Conservation (phyloP, 1,140 invertebrate genomes). For the Nasonia giraulti region DNA sequence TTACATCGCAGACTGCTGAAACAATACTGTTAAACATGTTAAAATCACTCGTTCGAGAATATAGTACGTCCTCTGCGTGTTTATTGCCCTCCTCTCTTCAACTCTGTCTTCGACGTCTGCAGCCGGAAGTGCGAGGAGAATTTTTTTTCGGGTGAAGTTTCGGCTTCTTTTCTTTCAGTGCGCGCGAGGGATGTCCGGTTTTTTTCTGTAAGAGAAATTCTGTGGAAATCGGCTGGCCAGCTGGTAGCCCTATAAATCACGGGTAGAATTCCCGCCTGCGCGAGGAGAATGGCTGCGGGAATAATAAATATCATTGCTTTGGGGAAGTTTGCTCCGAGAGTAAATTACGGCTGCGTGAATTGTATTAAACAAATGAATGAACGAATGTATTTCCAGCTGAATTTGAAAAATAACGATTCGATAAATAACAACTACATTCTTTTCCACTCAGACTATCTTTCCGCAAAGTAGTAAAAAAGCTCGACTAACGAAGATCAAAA, state of each 20-base stretch:
- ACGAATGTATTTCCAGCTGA: no score
- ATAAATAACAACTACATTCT: background rate
- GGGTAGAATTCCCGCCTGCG: background rate
- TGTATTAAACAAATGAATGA: background rate
- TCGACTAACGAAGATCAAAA: conserved; percentile 6
- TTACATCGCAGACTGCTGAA: conserved; percentile 47
- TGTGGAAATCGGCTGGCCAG: background rate
- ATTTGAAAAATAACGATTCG: no score
- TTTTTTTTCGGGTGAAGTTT: background rate
- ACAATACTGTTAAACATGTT: conserved; percentile 54
- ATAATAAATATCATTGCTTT: conserved; percentile 1
- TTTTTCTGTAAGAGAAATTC: background rate
- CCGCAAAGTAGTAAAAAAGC: background rate
- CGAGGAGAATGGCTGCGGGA: background rate
- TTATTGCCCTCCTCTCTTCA: conserved; percentile 44
- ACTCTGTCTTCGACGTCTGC: background rate
- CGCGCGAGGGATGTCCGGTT: conserved; percentile 5
- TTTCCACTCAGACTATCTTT: background rate
- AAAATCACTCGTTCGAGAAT: conserved; percentile 50
- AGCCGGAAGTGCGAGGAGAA: background rate
- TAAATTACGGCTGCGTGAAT: background rate
- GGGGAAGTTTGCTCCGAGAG: background rate
- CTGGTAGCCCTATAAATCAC: background rate
- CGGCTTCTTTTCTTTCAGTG: background rate
- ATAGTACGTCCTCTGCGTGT: conserved; percentile 36